These are phyloP conservation scores for Rhabditoides inermis DNA, from an alignment of 2,888 invertebrate species.

Conservation along the genomic window DNA sequence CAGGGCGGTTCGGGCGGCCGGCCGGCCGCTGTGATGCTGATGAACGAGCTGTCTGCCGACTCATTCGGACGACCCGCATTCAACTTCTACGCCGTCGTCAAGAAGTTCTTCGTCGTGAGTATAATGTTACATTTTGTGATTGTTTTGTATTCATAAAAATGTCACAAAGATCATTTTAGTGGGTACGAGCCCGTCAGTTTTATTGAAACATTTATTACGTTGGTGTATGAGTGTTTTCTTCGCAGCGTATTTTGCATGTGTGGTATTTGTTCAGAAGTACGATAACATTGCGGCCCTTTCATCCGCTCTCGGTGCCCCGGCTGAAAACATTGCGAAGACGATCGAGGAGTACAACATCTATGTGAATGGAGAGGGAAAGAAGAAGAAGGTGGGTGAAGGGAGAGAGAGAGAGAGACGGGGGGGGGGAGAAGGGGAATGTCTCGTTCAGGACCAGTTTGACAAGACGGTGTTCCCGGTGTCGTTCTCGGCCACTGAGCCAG, in stretches of 20 bases:
- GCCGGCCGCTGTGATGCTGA: constrained; percentile 36
- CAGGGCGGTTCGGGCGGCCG: constrained; percentile 24
- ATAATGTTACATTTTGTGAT: not conserved
- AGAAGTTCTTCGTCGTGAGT: constrained; percentile 46
- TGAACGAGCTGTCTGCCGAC: constrained; percentile 44
- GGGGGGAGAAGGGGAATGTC: constrained; percentile 9
- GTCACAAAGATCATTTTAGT: too few species aligned
- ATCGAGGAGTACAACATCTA: not conserved
- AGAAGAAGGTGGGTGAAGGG: not conserved
- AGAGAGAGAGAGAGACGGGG: constrained; percentile 6
- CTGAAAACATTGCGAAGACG: not conserved
- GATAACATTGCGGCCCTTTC: constrained; percentile 37
- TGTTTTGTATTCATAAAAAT: not conserved
- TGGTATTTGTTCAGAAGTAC: constrained; percentile 23
- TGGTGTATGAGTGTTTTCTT: too few species aligned
- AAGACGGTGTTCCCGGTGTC: constrained; percentile 35
- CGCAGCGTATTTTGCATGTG: too few species aligned
- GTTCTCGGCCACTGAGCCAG: constrained; percentile 26
- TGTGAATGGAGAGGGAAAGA: constrained; percentile 3
- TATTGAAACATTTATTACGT: constrained; percentile 3
- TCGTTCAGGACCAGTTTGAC: constrained; percentile 25
- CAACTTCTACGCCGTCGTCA: constrained; percentile 49
- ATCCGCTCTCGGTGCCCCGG: constrained; percentile 14
- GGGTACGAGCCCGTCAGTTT: too few species aligned
- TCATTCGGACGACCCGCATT: constrained; percentile 50